phyloP scores from a whole-genome alignment of 2,797 vertebrate genomes.

The Sphaeramia orbicularis region DNA sequence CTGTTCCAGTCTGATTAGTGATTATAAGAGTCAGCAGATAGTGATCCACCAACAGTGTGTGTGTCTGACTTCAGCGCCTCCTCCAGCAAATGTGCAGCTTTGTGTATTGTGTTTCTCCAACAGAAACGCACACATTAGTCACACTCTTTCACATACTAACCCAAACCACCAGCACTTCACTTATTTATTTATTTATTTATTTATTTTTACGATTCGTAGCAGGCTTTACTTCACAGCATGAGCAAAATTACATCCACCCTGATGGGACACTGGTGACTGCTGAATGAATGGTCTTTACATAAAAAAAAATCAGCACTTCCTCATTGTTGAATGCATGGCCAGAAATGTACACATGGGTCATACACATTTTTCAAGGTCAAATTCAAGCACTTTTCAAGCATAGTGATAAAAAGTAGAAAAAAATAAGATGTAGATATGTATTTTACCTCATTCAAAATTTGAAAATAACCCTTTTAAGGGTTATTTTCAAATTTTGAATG shows the following conservation, averaged over 20 bases:
- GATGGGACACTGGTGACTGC: constrained; percentile 23
- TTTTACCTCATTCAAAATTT: too few relatives aligned
- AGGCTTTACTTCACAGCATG: constrained; percentile 35
- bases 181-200: too few relatives aligned
- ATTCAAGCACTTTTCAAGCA: too few relatives aligned
- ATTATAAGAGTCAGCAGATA: constrained; percentile 42
- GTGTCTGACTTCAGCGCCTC: neutral
- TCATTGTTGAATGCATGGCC: too few relatives aligned
- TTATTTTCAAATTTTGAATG: too few relatives aligned
- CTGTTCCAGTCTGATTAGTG: constrained; percentile 23
- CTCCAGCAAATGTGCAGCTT: neutral
- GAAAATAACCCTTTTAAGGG: too few relatives aligned
- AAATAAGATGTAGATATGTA: too few relatives aligned
- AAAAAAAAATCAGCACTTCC: constrained; percentile 1
- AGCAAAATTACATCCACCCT: constrained; percentile 8
- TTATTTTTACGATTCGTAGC: constrained; percentile 18
- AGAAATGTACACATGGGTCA: too few relatives aligned
- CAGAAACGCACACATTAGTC: constrained; percentile 35
- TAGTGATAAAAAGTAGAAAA: too few relatives aligned
- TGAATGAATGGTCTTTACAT: constrained; percentile 32
- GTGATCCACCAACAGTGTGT: constrained; percentile 23
- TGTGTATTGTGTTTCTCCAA: constrained; percentile 27
- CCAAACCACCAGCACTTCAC: constrained; percentile 40
- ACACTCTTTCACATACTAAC: constrained; percentile 47
- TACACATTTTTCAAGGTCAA: too few relatives aligned